These are phyloP conservation scores for Oncorhynchus masou DNA, from an alignment of 2,113 vertebrate species.

Conservation along the genomic window DNA sequence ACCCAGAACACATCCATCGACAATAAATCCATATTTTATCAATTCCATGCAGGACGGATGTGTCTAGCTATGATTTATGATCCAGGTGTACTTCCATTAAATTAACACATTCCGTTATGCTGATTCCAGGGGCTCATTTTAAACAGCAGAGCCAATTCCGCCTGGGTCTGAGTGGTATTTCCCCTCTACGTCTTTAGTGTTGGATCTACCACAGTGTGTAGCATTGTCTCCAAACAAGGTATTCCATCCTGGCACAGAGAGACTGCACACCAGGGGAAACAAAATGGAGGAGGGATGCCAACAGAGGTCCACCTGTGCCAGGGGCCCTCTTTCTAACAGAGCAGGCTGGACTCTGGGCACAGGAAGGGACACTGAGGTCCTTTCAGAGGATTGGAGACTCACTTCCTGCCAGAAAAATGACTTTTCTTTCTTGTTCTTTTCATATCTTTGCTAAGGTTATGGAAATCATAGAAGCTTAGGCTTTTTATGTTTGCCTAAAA, in stretches of 20 bases:
- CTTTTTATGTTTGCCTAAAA: background rate
- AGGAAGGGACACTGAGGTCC: constrained; percentile 8
- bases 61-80: constrained; percentile 47
- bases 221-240: constrained; percentile 57
- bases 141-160: constrained; percentile 1
- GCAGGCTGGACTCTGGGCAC: constrained; percentile 3
- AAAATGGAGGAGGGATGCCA: constrained; percentile 45
- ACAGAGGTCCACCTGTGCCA: constrained; percentile 38
- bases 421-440: background rate
- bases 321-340: constrained; percentile 12
- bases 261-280: constrained; percentile 49
- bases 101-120: constrained; percentile 31
- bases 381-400: constrained; percentile 11
- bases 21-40: constrained; percentile 31
- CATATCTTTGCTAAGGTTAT: constrained; percentile 4
- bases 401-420: constrained; percentile 23
- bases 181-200: constrained; percentile 5
- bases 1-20: constrained; percentile 39
- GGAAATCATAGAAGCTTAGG: background rate
- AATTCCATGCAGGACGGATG: constrained; percentile 13
- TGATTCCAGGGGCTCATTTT: constrained; percentile 14
- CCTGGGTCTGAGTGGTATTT: background rate
- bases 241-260: constrained; percentile 40
- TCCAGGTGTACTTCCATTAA: constrained; percentile 32
- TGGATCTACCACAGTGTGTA: constrained; percentile 22